Percentiles rank a stretch among this genome's conserved stretches.
phyloP scores from a whole-genome alignment of 2,113 vertebrate species.

The Todiramphus saurophagus region DNA sequence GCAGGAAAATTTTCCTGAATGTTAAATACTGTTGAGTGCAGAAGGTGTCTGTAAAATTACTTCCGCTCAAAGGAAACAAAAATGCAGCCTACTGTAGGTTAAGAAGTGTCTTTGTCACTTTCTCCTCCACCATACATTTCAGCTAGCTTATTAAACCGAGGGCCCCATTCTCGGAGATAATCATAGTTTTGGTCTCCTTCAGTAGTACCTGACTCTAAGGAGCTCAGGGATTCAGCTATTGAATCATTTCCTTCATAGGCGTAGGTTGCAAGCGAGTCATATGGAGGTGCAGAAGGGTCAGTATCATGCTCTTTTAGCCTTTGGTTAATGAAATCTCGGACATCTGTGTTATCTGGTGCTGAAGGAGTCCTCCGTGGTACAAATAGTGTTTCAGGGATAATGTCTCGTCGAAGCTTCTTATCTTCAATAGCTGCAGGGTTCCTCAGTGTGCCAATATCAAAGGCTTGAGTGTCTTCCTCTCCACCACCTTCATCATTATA shows the following conservation, averaged over 20 bases:
- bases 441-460: conserved; percentile 95
- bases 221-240: conserved; percentile 93
- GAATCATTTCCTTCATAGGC: conserved; percentile 95
- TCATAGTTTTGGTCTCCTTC: conserved; percentile 97
- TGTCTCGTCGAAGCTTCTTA: conserved; percentile 92
- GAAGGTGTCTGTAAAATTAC: conserved; percentile 61
- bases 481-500: conserved; percentile 98
- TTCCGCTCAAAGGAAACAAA: conserved; percentile 40
- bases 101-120: conserved; percentile 87
- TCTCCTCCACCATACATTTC: conserved; percentile 97
- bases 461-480: conserved; percentile 98
- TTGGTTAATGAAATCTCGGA: conserved; percentile 94
- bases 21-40: conserved; percentile 73
- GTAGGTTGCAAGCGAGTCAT: conserved; percentile 96
- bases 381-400: conserved; percentile 91
- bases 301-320: conserved; percentile 92
- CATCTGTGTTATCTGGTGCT: conserved; percentile 90
- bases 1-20: conserved; percentile 73
- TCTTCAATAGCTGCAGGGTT: conserved; percentile 93
- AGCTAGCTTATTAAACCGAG: conserved; percentile 93
- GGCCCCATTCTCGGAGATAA: conserved; percentile 96
- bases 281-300: conserved; percentile 92
- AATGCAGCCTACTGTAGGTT: conserved; percentile 57
- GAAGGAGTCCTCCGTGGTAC: conserved; percentile 90
- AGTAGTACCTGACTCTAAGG: conserved; percentile 88